phyloP scores from a whole-genome alignment of 2,113 vertebrate genomes.

The Arizona elegans region DNA sequence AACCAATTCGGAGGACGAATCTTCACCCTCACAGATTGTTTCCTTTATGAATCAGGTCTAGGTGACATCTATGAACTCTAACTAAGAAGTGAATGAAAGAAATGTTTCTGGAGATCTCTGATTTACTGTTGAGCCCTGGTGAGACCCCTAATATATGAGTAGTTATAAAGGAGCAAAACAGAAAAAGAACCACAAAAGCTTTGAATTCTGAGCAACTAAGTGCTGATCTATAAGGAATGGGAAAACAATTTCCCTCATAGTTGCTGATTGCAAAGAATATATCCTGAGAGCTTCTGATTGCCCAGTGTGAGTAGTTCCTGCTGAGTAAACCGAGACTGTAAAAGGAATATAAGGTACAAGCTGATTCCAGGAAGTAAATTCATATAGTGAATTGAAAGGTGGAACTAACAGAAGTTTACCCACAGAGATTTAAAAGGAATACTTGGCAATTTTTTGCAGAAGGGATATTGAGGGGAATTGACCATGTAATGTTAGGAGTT shows the following conservation, averaged over 20 bases:
- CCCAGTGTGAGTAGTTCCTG: not conserved
- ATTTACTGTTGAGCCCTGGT: not conserved
- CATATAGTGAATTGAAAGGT: not conserved
- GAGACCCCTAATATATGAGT: not conserved
- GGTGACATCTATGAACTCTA: not conserved
- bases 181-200: not conserved
- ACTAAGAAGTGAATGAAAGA: not conserved
- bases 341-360: not conserved
- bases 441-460: not conserved
- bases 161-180: not conserved
- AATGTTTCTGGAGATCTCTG: not conserved
- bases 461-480: not conserved
- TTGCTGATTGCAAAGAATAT: not conserved
- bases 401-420: not conserved
- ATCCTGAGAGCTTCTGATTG: not conserved
- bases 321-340: not conserved
- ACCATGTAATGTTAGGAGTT: not conserved
- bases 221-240: not conserved
- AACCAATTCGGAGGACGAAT: no score
- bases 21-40: no score
- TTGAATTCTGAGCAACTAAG: not conserved
- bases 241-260: not conserved
- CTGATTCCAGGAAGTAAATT: not conserved
- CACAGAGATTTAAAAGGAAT: not conserved
- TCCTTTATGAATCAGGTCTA: not conserved